Evolutionary conservation across 2,888 invertebrate species (phyloP), one percentile per base, ranked within the genome.

Genomic region (Salpingus planirostris): DNA sequence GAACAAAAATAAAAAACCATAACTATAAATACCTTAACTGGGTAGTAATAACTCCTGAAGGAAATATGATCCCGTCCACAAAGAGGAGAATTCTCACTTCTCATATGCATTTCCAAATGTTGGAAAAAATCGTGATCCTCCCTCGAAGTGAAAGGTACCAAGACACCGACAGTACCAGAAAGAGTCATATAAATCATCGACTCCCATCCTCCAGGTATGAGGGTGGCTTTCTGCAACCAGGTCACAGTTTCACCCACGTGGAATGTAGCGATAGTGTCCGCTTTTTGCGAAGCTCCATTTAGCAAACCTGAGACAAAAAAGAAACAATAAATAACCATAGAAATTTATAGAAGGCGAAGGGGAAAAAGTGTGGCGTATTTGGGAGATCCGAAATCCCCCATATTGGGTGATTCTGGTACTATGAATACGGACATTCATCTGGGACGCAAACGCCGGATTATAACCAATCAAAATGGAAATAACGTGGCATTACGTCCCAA

Each of bases 71-170:
- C 98, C 11, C 98, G 72, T 1, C 98, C 98, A 66, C 96, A 95
- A 0, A 99, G 67, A 0, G 98, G 96, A 0, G 93, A 77, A 65
- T 95, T 87, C 64, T 98, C 97, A 43, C 92, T 89, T 29, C 98
- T 72, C 92, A 99, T 92, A 63, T 99, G 96, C 97, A 99, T 98
- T 66, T 98, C 98, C 42, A 98, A 69, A 67, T 97, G 95, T 60
- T 97, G 96, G 70, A 98, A 98, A 64, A 98, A 97, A 61, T 98
- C 98, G 52, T 93, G 95, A 64, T 98, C 97, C 69, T 97, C 95
- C 50, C 91, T 80, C 11, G 91, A 90, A 0, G 92, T 91, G 57
- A 96, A 95, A 0, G 95, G 92, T 11, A 95, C 84, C 21, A 96
- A 70, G 4, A 92, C 91, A 1, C 95, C 95, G 0, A 96, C 85